These are phyloP conservation scores for Drosophila monieri DNA, from an alignment of 2,888 invertebrate genomes.

Conservation along the genomic window DNA sequence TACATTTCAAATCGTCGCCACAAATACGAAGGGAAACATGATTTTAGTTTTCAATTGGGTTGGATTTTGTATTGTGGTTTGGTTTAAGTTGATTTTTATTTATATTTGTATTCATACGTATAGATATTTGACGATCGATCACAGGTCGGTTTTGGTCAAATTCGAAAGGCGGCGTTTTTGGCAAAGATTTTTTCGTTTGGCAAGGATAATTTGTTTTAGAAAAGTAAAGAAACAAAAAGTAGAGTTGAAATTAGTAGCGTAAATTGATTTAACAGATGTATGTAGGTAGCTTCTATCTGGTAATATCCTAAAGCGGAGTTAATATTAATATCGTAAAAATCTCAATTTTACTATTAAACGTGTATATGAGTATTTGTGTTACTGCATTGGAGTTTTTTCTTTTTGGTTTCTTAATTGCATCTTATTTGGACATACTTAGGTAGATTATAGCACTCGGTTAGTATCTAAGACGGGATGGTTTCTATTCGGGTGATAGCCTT, in stretches of 20 bases:
- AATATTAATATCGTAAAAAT: constrained; percentile 6
- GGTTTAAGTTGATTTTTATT: constrained; percentile 10
- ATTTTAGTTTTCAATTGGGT: constrained; percentile 32
- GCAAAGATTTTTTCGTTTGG: constrained; percentile 21
- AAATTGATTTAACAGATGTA: constrained; percentile 33
- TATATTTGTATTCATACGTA: constrained; percentile 14
- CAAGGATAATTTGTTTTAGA: constrained; percentile 33
- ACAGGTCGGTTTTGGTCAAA: constrained; percentile 37
- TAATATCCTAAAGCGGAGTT: constrained; percentile 41
- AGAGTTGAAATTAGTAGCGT: constrained; percentile 71
- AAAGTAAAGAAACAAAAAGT: constrained; percentile 67
- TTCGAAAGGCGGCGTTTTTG: constrained; percentile 40
- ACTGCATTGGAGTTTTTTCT: constrained; percentile 6
- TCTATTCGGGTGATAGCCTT: constrained; percentile 25
- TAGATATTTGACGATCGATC: constrained; percentile 31
- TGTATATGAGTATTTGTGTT: constrained; percentile 34
- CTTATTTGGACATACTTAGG: constrained; percentile 20
- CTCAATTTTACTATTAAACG: constrained; percentile 15
- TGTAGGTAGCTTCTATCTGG: constrained; percentile 28
- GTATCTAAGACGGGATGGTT: constrained; percentile 12
- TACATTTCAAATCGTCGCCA: constrained; percentile 33
- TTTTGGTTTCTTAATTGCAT: constrained; percentile 14
- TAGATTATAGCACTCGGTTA: constrained; percentile 14
- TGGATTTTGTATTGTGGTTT: constrained; percentile 9
- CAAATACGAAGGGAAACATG: constrained; percentile 32